These are phyloP conservation scores for Nycticorax nycticorax DNA, from an alignment of 2,113 vertebrate genomes.

Conservation along the genomic window DNA sequence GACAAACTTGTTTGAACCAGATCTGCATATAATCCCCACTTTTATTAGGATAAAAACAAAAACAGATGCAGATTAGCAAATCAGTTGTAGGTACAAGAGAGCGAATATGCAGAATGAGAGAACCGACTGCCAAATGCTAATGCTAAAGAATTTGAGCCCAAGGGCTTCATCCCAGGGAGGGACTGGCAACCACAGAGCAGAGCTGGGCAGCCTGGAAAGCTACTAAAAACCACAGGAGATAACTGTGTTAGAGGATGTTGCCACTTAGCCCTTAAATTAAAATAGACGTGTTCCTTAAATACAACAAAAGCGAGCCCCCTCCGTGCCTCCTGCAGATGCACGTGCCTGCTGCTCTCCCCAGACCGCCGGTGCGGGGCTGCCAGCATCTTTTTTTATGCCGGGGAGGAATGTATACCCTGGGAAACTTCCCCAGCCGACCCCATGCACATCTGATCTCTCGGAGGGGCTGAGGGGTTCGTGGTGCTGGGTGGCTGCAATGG, in stretches of 20 bases:
- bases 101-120: neutral
- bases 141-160: constrained; percentile 27
- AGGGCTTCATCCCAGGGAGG: neutral
- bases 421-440: neutral
- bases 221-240: neutral
- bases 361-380: rapidly evolving
- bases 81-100: constrained; percentile 1
- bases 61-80: constrained; percentile 46
- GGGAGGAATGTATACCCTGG: neutral
- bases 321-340: rapidly evolving
- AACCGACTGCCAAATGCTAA: neutral
- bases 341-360: neutral
- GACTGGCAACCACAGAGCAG: neutral
- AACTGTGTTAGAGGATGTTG: rapidly evolving
- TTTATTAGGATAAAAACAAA: constrained; percentile 37
- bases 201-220: neutral
- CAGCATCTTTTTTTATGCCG: rapidly evolving
- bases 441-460: rapidly evolving
- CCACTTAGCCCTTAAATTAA: neutral
- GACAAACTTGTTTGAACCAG: constrained; percentile 19
- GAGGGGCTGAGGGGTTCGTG: neutral
- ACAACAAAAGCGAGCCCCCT: neutral
- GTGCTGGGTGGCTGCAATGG: neutral
- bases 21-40: neutral
- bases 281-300: neutral